Conservation (phyloP, 2,888 invertebrate genomes). For the Calliscelio sp. region DNA sequence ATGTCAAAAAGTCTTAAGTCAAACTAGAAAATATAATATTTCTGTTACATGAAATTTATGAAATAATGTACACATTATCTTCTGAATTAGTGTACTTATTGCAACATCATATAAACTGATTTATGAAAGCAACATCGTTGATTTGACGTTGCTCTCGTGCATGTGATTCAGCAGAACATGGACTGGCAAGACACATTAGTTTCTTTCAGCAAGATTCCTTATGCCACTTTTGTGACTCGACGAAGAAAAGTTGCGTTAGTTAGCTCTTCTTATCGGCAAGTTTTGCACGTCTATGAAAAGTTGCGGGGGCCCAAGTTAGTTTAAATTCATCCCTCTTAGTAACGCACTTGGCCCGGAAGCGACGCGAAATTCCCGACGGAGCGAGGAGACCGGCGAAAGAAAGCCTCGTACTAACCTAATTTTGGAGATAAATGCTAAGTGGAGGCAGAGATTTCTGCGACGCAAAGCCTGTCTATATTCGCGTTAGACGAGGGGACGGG, state of each 20-base stretch:
- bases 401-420: constrained; percentile 82
- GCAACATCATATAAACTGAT: no score
- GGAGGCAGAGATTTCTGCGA: constrained; percentile 79
- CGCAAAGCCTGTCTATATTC: constrained; percentile 69
- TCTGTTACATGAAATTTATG: no score
- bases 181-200: constrained; percentile 49
- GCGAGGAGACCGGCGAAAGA: constrained; percentile 67
- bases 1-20: no score
- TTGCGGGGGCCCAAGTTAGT: constrained; percentile 71
- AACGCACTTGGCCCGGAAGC: constrained; percentile 73
- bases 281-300: constrained; percentile 71
- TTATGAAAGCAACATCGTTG: no score
- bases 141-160: not conserved
- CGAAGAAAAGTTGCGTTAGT: constrained; percentile 67
- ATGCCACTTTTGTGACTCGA: constrained; percentile 52
- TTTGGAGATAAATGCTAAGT: constrained; percentile 83
- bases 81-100: no score
- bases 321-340: constrained; percentile 74
- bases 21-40: no score
- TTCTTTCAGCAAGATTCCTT: constrained; percentile 48
- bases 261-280: constrained; percentile 70
- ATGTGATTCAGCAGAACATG: not conserved
- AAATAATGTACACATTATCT: no score
- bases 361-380: constrained; percentile 74
- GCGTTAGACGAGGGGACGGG: constrained; percentile 59